Base-by-base conservation (phyloP, 2,113 vertebrate species). In the Balaeniceps rex region DNA sequence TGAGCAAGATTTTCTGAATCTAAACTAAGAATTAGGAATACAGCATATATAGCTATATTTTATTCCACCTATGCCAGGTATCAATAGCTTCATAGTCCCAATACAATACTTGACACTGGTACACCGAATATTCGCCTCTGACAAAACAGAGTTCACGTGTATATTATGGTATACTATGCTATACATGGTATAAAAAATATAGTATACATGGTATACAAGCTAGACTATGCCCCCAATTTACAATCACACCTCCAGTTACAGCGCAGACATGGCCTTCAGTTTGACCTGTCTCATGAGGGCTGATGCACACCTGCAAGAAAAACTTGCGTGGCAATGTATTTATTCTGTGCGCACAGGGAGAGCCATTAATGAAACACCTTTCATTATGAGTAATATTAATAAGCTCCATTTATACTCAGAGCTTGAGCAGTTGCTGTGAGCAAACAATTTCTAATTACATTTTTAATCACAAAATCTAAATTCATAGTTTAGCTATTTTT, bases 401-500 rank as follows among this genome's bases (percentile, higher is more conserved):
- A 75, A 81, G 8, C 2, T 92, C 12, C 10, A 52, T 63, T 93
- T 88, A 21, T 63, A 83, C 10, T 83, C 2, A 0, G 24, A 86
- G 11, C 29, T 63, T 74, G 22, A 86, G 23, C 47, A 84, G 36
- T 47, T 78, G 54, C 60, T 88, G 15, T 46, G 47, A 89, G 52
- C 14, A 77, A 95, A 90, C 19, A 36, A n/a, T 55, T 87, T 77
- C 54, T 57, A 80, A 82, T 90, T 93, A 63, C 42, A 38, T 46
- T 87, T 92, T 91, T 64, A 57, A 94, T 80, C 25, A 88, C 34
- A 63, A 83, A 77, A 79, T 49, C 71, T 69, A 93, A 88, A 90
- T 83, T 83, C 24, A 86, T 77, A 83, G 69, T 82, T 86, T 49
- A 86, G 14, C 21, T 58, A 71, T 95, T 97, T 91, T 94, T 96